phyloP scores from a whole-genome alignment of 2,888 invertebrate species.

The Hermodice carunculata region DNA sequence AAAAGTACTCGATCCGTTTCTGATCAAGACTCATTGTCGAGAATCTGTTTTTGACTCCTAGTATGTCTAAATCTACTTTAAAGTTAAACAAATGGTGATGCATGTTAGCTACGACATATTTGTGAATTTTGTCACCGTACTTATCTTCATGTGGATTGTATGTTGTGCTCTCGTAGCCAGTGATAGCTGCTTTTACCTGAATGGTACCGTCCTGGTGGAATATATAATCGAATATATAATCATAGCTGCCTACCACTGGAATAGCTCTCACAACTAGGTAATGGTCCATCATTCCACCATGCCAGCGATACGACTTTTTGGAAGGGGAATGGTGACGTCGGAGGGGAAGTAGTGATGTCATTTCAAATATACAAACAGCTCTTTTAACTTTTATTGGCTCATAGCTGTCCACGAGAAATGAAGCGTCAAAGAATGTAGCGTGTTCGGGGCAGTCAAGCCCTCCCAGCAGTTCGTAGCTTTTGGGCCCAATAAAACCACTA shows the following conservation, averaged over 20 bases:
- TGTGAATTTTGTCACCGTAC: too few species aligned
- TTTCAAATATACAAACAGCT: conserved; percentile 60
- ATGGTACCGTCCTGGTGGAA: conserved; percentile 60
- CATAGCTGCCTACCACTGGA: conserved; percentile 55
- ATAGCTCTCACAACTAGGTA: conserved; percentile 54
- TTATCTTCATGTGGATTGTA: too few species aligned
- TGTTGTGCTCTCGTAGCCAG: conserved; percentile 56
- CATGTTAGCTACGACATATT: too few species aligned
- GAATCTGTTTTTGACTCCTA: conserved; percentile 52
- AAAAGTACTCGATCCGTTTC: too few species aligned
- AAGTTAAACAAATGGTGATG: conserved; percentile 49
- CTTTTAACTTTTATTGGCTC: neutral
- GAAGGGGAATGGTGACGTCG: conserved; percentile 47
- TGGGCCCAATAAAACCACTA: conserved; percentile 45
- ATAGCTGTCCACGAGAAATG: conserved; percentile 52
- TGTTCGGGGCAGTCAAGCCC: conserved; percentile 61
- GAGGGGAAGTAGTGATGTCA: conserved; percentile 53
- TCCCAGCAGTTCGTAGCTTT: conserved; percentile 45
- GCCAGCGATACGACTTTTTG: conserved; percentile 32
- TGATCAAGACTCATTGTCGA: conserved; percentile 50
- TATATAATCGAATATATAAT: conserved; percentile 61
- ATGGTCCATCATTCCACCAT: conserved; percentile 51
- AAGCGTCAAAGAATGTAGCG: conserved; percentile 48
- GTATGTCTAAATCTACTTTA: conserved; percentile 58
- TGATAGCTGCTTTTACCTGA: conserved; percentile 50